phyloP scores from a whole-genome alignment of 2,113 vertebrate genomes.

The Alouatta palliata region DNA sequence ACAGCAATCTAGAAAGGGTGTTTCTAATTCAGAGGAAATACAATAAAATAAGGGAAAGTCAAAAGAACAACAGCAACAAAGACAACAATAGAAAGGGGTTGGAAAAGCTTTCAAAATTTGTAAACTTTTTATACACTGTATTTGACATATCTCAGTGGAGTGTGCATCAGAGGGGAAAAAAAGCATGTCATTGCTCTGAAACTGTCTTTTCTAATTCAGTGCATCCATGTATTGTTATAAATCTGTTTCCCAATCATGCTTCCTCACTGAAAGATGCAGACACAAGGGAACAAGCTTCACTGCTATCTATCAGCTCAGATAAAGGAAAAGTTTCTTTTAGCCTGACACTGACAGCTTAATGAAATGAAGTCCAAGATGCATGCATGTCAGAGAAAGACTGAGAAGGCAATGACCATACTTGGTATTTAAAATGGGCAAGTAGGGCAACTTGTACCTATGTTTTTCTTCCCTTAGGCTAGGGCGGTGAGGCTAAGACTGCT shows the following conservation, averaged over 20 bases:
- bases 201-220: conserved; percentile 88
- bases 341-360: conserved; percentile 57
- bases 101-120: conserved; percentile 58
- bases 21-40: neutral
- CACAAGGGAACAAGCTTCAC: conserved; percentile 76
- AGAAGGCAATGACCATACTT: conserved; percentile 2
- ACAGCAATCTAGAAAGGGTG: neutral
- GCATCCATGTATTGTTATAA: conserved; percentile 84
- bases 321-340: conserved; percentile 75
- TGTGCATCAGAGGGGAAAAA: conserved; percentile 77
- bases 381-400: conserved; percentile 40
- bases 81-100: neutral
- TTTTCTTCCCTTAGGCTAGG: neutral
- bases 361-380: conserved; percentile 54
- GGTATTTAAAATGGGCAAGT: neutral
- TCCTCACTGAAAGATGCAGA: conserved; percentile 76
- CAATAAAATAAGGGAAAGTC: neutral
- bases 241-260: conserved; percentile 79
- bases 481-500: neutral
- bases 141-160: conserved; percentile 74
- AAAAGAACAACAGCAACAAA: conserved; percentile 43
- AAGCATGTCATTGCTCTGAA: conserved; percentile 84
- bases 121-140: conserved; percentile 56
- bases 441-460: neutral
- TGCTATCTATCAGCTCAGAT: conserved; percentile 81